Evolutionary conservation across 2,888 invertebrate species (phyloP).

Genomic region (Metopia argyrocephala): DNA sequence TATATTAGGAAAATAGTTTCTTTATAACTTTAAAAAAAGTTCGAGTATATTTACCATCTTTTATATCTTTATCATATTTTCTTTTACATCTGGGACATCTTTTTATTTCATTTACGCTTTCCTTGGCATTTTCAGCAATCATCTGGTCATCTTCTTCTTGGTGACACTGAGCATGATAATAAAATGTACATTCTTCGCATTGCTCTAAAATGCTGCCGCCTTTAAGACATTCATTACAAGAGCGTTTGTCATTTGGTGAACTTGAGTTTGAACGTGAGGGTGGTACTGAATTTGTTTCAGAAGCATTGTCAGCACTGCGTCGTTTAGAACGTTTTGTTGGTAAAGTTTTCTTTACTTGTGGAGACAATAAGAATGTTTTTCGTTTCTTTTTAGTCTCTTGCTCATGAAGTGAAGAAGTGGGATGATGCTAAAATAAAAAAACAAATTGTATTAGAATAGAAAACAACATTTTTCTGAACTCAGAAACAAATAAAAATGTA

Average conservation of each 20-base stretch:
- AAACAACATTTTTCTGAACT: not conserved
- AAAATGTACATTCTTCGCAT: slow-evolving; percentile 69
- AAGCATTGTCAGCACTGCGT: slow-evolving; percentile 54
- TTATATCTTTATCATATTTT: slow-evolving; percentile 50
- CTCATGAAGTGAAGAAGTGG: slow-evolving; percentile 32
- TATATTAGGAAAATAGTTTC: no score
- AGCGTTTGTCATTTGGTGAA: slow-evolving; percentile 69
- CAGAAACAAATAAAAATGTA: no score
- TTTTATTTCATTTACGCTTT: slow-evolving; percentile 43
- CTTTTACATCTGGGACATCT: slow-evolving; percentile 65
- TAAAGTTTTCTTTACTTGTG: slow-evolving; percentile 72
- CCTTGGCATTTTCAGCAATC: slow-evolving; percentile 27
- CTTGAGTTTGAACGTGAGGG: slow-evolving; percentile 68
- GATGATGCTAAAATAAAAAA: slow-evolving; percentile 41
- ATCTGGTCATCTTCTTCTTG: slow-evolving; percentile 56
- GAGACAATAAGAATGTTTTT: slow-evolving; percentile 75
- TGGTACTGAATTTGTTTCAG: slow-evolving; percentile 49
- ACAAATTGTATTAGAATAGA: not conserved
- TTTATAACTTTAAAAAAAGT: not conserved
- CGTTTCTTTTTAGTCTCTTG: slow-evolving; percentile 70
- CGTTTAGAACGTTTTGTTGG: slow-evolving; percentile 69
- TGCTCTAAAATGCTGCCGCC: slow-evolving; percentile 68
- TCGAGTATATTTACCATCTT: slow-evolving; percentile 58
- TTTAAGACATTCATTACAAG: slow-evolving; percentile 74
- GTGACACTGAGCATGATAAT: slow-evolving; percentile 70